phyloP scores from a whole-genome alignment of 2,113 vertebrate species.

The Marmota flaviventris region DNA sequence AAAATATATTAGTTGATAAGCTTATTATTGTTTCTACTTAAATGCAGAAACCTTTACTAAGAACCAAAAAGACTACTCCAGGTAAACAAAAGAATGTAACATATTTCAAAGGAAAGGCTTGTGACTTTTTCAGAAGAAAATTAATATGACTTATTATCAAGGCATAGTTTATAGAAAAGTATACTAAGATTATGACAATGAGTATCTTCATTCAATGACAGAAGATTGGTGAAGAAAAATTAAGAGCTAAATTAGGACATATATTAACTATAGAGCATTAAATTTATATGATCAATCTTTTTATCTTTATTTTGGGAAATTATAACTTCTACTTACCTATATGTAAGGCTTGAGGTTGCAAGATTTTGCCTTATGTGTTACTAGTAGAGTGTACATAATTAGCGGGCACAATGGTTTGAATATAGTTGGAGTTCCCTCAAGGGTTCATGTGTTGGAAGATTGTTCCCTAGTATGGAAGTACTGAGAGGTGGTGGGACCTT shows the following conservation, averaged over 20 bases:
- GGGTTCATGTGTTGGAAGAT: background rate
- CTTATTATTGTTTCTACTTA: background rate
- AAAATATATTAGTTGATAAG: background rate
- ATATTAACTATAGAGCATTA: background rate
- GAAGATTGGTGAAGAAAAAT: background rate
- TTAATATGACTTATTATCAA: background rate
- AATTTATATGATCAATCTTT: background rate
- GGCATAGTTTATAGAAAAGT: background rate
- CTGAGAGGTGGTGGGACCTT: background rate
- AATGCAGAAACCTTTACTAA: background rate
- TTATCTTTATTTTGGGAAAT: background rate
- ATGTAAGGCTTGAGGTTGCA: background rate
- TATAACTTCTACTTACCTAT: background rate
- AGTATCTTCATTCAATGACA: constrained; percentile 21
- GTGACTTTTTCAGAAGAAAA: background rate
- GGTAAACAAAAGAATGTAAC: background rate
- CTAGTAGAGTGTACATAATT: background rate
- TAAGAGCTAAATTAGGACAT: background rate
- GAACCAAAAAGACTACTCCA: background rate
- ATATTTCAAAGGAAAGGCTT: background rate
- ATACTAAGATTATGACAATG: background rate
- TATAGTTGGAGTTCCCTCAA: background rate
- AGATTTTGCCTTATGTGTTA: background rate
- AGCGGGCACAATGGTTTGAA: no score
- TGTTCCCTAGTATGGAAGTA: background rate